phyloP scores from a whole-genome alignment of 2,888 invertebrate genomes.

The Cepaea hortensis region DNA sequence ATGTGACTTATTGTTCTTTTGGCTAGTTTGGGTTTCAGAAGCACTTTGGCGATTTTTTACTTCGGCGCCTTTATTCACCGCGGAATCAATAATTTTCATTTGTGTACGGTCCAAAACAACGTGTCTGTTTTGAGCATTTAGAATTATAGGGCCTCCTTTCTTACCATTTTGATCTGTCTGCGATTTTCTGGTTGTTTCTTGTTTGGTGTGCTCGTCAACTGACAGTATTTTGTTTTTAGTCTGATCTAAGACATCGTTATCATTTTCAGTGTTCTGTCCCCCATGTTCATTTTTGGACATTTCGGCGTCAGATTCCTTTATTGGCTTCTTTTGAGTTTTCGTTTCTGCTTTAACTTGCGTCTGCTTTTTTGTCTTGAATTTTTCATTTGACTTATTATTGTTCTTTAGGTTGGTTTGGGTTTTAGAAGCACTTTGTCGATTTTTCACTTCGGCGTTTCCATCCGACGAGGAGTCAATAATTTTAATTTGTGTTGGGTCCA shows the following conservation, averaged over 20 bases:
- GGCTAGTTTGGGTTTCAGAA: neutral
- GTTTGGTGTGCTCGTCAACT: neutral
- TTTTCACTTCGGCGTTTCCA: neutral
- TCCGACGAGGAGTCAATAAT: constrained; percentile 27
- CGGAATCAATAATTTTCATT: constrained; percentile 36
- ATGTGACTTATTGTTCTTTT: neutral
- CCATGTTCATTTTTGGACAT: neutral
- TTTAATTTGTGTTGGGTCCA: constrained; percentile 40
- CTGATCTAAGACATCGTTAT: neutral
- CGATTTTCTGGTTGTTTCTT: neutral
- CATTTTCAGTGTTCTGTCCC: neutral
- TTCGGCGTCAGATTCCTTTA: neutral
- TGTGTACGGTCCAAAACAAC: constrained; percentile 34
- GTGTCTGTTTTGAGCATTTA: constrained; percentile 4
- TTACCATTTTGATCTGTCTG: neutral
- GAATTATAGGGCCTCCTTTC: constrained; percentile 15
- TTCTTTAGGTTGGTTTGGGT: neutral
- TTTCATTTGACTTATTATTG: neutral
- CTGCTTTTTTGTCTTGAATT: neutral
- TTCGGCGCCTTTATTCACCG: neutral
- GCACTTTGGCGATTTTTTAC: neutral
- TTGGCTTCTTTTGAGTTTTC: neutral
- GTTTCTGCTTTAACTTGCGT: constrained; percentile 15
- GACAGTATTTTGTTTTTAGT: neutral
- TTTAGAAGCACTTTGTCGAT: neutral